A percentile compares a stretch with the other conserved stretches of the same genome.
These are phyloP conservation scores for Hystrix cristata DNA, from an alignment of 2,113 vertebrate species.

Conservation along the genomic window DNA sequence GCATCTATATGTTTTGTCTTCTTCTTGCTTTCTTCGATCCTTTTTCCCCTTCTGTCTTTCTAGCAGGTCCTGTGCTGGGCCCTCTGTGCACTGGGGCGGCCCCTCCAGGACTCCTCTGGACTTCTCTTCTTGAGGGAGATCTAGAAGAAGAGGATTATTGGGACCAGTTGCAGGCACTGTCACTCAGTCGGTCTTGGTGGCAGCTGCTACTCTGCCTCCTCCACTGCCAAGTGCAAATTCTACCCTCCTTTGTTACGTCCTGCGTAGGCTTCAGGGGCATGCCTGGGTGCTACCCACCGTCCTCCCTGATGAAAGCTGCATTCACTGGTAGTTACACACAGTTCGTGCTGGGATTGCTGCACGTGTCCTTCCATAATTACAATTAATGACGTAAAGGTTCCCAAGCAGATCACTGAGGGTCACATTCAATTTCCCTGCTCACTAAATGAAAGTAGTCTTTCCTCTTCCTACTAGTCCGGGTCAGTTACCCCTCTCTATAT, in stretches of 20 bases:
- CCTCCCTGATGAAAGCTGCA: neutral
- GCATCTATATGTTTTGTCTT: slow-evolving; percentile 91
- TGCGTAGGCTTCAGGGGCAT: neutral
- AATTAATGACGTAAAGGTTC: neutral
- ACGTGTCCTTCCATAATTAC: neutral
- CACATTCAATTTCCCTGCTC: neutral
- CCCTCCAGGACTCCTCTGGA: neutral
- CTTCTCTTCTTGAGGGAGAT: neutral
- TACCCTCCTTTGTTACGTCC: neutral
- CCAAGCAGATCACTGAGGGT: neutral
- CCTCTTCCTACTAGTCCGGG: neutral
- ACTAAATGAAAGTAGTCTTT: neutral
- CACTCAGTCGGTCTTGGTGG: neutral
- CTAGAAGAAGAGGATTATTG: neutral
- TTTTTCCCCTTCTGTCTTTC: slow-evolving; percentile 94
- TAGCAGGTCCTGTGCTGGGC: slow-evolving; percentile 88
- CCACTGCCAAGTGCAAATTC: neutral
- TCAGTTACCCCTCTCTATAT: slow-evolving; percentile 9
- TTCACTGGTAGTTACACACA: neutral
- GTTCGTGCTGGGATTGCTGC: neutral
- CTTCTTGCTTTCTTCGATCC: slow-evolving; percentile 95
- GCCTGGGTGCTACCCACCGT: neutral
- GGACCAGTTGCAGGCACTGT: neutral
- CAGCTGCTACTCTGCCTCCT: neutral
- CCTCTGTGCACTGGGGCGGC: neutral